Base-by-base conservation (phyloP, 2,113 vertebrate species). In the Microcebus tavaratra region DNA sequence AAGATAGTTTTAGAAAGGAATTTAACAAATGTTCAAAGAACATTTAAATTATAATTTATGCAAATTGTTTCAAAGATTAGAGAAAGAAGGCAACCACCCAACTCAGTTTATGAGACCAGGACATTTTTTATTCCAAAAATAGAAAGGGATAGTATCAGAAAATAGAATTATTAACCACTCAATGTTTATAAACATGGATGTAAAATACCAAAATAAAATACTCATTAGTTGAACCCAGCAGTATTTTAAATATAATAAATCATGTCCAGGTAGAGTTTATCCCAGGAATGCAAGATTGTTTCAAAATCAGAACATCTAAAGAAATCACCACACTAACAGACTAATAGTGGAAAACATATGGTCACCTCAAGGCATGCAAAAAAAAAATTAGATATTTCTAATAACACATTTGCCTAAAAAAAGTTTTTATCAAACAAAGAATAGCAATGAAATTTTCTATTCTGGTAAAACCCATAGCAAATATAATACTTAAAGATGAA, bases 11-110 rank as follows among this genome's bases (percentile, higher is more conserved):
- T 88, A 84, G 57, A 86, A 93, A 95, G 25, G 15, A 78, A 90
- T 72, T 85, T 81, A 81, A 95, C 39, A 92, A 81, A 88, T 63
- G 8, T 61, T 91, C 79, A 68, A 89, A 72, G 79, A 85, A 79
- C 29, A 91, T 73, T 93, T 86, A 94, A 84, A 88, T 15, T 53
- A 80, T 90, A 91, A 76, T 61, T 72, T 79, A 83, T 91, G 21
- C 42, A 85, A 96, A 82, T 65, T 89, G 6, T 36, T 91, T 68
- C 73, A 95, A 93, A 78, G 45, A 85, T 73, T 78, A 67, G 25
- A 76, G 68, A 61, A 53, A 70, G 65, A 82, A 85, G 50, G 29
- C 17, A 94, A 75, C 45, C 31, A 42, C 39, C 15, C 27, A 88
- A n/a, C 4, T 57, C 17, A 59, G 23, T 91, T 34, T 85, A 42